Conservation (phyloP, 2,888 invertebrate genomes). For the Norana najaformis region DNA sequence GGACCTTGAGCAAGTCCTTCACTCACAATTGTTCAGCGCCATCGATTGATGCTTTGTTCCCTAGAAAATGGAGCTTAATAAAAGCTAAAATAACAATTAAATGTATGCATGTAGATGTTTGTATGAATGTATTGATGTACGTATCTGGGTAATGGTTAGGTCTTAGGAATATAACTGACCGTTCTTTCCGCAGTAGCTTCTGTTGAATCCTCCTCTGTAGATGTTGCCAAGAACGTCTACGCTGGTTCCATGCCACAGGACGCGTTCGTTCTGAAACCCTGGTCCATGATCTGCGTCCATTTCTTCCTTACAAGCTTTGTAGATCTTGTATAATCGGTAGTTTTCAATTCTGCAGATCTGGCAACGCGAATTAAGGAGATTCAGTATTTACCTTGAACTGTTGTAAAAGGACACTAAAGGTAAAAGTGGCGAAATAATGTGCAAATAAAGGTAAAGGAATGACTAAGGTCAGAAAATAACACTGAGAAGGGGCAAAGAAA, state of each 20-base stretch:
- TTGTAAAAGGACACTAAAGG: too few species aligned
- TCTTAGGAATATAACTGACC: neutral
- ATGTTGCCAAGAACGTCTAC: constrained; percentile 40
- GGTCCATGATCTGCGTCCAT: constrained; percentile 8
- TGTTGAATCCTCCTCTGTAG: constrained; percentile 46
- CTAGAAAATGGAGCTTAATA: too few species aligned
- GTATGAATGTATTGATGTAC: too few species aligned
- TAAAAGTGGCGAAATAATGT: too few species aligned
- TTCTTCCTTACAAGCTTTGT: neutral
- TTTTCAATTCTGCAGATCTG: constrained; percentile 29
- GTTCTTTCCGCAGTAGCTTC: constrained; percentile 37
- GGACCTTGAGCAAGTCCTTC: too few species aligned
- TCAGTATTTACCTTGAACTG: neutral
- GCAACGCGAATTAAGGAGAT: neutral
- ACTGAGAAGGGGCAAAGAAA: too few species aligned
- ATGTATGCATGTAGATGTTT: neutral
- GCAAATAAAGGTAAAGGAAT: too few species aligned
- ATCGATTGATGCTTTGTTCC: too few species aligned
- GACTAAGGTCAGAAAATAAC: too few species aligned
- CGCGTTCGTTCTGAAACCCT: constrained; percentile 38
- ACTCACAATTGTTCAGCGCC: too few species aligned
- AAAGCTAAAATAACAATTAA: too few species aligned
- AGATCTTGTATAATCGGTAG: constrained; percentile 25
- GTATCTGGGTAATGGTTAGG: too few species aligned
- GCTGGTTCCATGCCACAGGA: constrained; percentile 48